Evolutionary conservation across 2,888 invertebrate species (phyloP).

Genomic region (Melinaea marsaeus): DNA sequence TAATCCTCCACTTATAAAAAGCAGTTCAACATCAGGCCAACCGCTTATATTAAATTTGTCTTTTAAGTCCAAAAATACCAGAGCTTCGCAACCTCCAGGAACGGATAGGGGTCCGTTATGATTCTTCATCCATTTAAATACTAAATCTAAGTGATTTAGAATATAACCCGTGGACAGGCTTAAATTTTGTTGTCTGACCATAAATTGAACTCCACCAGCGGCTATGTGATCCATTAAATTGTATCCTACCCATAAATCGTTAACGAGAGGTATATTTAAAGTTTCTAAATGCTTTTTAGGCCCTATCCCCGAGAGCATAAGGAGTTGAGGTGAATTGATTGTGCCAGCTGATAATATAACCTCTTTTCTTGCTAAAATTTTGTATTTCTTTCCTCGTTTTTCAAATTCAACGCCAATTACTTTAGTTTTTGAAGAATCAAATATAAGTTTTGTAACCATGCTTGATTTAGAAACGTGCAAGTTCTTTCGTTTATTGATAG

Average conservation of each 20-base stretch:
- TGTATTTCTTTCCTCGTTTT: slow-evolving; percentile 68
- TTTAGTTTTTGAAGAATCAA: slow-evolving; percentile 73
- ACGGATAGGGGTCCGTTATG: slow-evolving; percentile 79
- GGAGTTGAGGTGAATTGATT: slow-evolving; percentile 86
- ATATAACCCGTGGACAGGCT: slow-evolving; percentile 56
- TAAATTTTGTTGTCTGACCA: slow-evolving; percentile 61
- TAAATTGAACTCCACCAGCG: slow-evolving; percentile 80
- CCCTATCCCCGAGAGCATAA: slow-evolving; percentile 89
- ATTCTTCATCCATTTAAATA: slow-evolving; percentile 74
- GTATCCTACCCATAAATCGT: slow-evolving; percentile 81
- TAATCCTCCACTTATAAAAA: slow-evolving; percentile 78
- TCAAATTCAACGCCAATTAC: slow-evolving; percentile 80
- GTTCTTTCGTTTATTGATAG: slow-evolving; percentile 78
- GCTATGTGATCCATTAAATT: slow-evolving; percentile 84
- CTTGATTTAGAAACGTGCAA: slow-evolving; percentile 79
- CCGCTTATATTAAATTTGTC: slow-evolving; percentile 74
- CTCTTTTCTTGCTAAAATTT: slow-evolving; percentile 81
- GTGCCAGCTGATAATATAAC: slow-evolving; percentile 87
- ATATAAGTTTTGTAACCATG: slow-evolving; percentile 78
- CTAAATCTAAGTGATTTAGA: slow-evolving; percentile 58
- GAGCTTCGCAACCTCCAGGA: slow-evolving; percentile 82
- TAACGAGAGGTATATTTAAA: slow-evolving; percentile 73
- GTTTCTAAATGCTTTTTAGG: slow-evolving; percentile 78
- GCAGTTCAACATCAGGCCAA: slow-evolving; percentile 81
- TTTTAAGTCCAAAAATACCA: slow-evolving; percentile 80